Evolutionary conservation across 1,140 invertebrate species (phyloP), one percentile per base, ranked within the genome.

Genomic region (Bombus ignitus): DNA sequence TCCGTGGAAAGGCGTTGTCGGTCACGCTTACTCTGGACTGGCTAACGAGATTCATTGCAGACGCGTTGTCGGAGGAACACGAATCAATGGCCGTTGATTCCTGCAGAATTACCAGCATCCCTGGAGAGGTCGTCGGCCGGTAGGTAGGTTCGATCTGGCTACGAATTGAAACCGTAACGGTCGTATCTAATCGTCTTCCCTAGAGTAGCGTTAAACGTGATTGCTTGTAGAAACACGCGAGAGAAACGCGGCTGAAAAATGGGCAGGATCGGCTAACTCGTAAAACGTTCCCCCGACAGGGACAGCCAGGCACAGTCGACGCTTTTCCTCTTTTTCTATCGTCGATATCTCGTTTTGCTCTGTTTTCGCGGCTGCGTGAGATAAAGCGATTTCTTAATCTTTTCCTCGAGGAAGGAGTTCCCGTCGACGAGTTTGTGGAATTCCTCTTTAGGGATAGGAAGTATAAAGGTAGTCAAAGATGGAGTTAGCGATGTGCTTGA

Each of bases 71-170:
- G 53, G 32, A 76, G 73, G 65, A 62, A 18, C 79, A 53, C 65
- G 65, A 88, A 57, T 82, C 74, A 72, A 89, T 88, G 70, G 42
- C n/a, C 79, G 81, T 86, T 83, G 79, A 89, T 89, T 83, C 76
- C n/a, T 71, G 44, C n/a, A 59, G 73, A 89, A 74, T 86, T 89
- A 86, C 86, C 87, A 81, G 87, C 70, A 66, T 89, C 79, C 72
- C 68, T 15, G 47, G 78, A 86, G 71, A 86, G 65, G 65, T 53
- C 18, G 47, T 53, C 47, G 18, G 18, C n/a, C 42, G 39, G 28
- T 71, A 59, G 42, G n/a, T 59, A 42, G 37, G 53, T 37, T n/a
- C 75, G 28, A 53, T 53, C 28, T 32, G 18, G 12, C 39, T 32
- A 47, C 73, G 32, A 89, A 82, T 86, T 79, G 78, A 62, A 89